Base-by-base conservation (phyloP, 2,113 vertebrate species). In the Noturus placidus region DNA sequence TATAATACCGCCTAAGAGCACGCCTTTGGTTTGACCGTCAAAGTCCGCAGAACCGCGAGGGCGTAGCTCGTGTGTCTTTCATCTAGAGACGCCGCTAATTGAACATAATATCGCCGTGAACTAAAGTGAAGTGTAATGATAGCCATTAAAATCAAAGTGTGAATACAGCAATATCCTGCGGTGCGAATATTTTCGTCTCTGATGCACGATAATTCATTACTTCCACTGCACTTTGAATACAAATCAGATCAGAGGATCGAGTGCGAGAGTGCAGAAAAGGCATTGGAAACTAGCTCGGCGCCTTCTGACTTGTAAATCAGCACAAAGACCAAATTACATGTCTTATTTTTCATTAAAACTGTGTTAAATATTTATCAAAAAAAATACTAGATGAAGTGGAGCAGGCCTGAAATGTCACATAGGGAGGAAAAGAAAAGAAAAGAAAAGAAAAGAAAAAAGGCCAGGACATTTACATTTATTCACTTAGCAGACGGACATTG, bases 81-180 rank as follows among this genome's bases (percentile, higher is more conserved):
- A 90, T 89, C 88, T 92, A 82, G 83, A 87, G 77, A 61, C 42
- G 54, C 77, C 50, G 56, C 81, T 90, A 90, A 89, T 89, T 90
- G 88, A 91, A 87, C 85, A 79, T 76, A 84, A 89, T 88, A 81
- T 84, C 79, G 69, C 59, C 78, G 86, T 70, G 79, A 69, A 83
- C 84, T 83, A 83, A 91, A 82, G 89, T 69, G 82, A 87, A 87
- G 82, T 89, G 35, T 89, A 89, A 89, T 89, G 69, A 90, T 87
- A 81, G 67, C 81, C 83, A 88, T 90, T 90, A 88, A 87, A 90
- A 90, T 90, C 87, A 90, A 90, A 89, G 89, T 90, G 89, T 86
- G 89, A 88, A 88, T 79, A 78, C 74, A 81, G 83, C 83, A 83
- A 78, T 72, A 87, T 88, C 87, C 84, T 74, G 84, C 74, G 30